These are phyloP conservation scores for Telmatherina bonti DNA, from an alignment of 2,797 vertebrate species.

Conservation along the genomic window DNA sequence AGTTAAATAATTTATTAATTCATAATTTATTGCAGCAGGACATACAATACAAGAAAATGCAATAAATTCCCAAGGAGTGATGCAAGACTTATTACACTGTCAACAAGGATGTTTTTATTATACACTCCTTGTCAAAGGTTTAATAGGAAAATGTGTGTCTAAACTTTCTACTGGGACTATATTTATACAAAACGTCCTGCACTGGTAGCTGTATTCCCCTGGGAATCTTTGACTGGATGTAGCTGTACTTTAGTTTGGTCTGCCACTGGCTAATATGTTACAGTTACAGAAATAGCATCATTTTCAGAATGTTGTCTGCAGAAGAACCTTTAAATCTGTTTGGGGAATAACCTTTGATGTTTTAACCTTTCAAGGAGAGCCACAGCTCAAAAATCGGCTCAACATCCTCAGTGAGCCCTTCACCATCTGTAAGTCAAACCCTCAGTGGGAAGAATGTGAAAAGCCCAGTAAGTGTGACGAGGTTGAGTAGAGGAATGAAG, in stretches of 20 bases:
- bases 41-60: too few relatives aligned
- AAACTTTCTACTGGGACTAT: too few relatives aligned
- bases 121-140: too few relatives aligned
- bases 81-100: too few relatives aligned
- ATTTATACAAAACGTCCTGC: too few relatives aligned
- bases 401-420: slow-evolving; percentile 56
- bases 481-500: slow-evolving; percentile 44
- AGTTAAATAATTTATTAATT: too few relatives aligned
- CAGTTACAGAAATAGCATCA: slow-evolving; percentile 37
- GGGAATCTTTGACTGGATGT: background rate
- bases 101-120: too few relatives aligned
- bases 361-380: slow-evolving; percentile 74
- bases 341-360: slow-evolving; percentile 66
- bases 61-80: too few relatives aligned
- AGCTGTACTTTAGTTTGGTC: slow-evolving; percentile 2
- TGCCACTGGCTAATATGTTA: slow-evolving; percentile 33
- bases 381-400: slow-evolving; percentile 61
- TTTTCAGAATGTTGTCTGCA: slow-evolving; percentile 33
- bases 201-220: background rate
- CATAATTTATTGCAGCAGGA: too few relatives aligned
- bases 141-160: too few relatives aligned
- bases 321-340: slow-evolving; percentile 56
- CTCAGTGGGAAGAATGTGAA: slow-evolving; percentile 45
- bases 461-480: slow-evolving; percentile 40
- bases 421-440: slow-evolving; percentile 65